Evolutionary conservation across 2,113 vertebrate species (phyloP), one percentile per base, ranked within the genome.

Genomic region (Pygoscelis antarcticus): DNA sequence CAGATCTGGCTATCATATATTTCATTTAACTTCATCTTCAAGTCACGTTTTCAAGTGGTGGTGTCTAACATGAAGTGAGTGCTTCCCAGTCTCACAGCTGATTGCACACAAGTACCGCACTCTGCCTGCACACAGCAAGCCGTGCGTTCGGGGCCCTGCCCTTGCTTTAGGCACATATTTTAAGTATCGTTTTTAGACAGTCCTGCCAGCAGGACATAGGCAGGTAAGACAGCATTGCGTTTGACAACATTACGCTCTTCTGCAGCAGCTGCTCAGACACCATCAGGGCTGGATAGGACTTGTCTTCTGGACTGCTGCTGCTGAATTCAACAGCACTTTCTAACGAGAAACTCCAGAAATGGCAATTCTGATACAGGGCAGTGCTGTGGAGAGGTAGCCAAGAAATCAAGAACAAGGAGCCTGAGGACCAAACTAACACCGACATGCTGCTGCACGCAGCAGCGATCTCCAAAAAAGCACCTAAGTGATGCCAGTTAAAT

Each of bases 361-460:
- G 8, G 30, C 75, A 55, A 26, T 64, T 57, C 30, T 76, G 38
- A 60, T n/a, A 68, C n/a, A 75, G 30, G 4, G 36, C n/a, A 38
- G 71, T 29, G 58, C 27, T 69, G 58, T 2, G 4, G 15, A 83
- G 36, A 74, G 36, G 55, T 3, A 9, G 38, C 5, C 62, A 77
- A 86, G 64, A 84, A 62, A 69, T 38, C 55, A 66, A 23, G 42
- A 75, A 34, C 36, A 62, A 93, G 89, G 52, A 84, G 52, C 16
- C 40, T 4, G 12, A 89, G 60, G 65, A 60, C 30, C 58, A 58
- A 26, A 52, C 52, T 52, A 51, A 84, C 27, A 65, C 0, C 4
- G 70, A n/a, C 23, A 32, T 0, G 0, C 38, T 40, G 13, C 64
- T 38, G 46, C 26, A 58, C 0, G 3, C 68, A 90, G 68, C 23